Percentiles rank a stretch among this genome's conserved stretches.
These are phyloP conservation scores for Colletes gigas DNA, from an alignment of 1,140 invertebrate genomes.

Conservation along the genomic window DNA sequence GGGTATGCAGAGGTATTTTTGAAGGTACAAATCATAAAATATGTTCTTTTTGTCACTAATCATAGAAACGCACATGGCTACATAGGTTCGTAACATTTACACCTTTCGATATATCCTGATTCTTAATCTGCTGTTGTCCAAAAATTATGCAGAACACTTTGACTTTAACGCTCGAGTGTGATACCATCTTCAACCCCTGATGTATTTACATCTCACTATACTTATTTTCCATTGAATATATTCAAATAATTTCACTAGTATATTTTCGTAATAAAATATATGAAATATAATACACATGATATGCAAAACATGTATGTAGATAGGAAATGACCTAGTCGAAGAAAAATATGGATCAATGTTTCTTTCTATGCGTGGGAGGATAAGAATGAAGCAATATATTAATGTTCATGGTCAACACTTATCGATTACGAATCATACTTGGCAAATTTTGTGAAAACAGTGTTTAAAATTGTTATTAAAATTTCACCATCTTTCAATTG, in stretches of 20 bases:
- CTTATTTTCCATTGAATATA: too few species aligned
- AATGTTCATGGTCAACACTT: neutral
- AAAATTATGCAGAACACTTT: neutral
- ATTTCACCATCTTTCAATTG: neutral
- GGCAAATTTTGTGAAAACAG: neutral
- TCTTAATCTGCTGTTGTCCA: neutral
- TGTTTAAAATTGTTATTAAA: neutral
- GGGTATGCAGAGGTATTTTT: too few species aligned
- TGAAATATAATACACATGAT: neutral
- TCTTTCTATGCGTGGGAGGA: constrained; percentile 9
- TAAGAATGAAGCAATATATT: neutral
- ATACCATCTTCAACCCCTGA: neutral
- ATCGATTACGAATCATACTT: constrained; percentile 11
- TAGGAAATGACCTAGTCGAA: neutral
- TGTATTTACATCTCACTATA: neutral
- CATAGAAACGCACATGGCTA: too few species aligned
- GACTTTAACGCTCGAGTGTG: neutral
- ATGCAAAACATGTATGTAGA: constrained; percentile 3
- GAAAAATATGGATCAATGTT: constrained; percentile 13
- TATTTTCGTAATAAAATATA: constrained; percentile 2
- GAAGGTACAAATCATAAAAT: too few species aligned
- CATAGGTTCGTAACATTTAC: too few species aligned
- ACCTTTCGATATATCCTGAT: neutral
- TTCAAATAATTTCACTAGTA: neutral
- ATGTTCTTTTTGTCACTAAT: too few species aligned